Base-by-base conservation (phyloP, 2,888 invertebrate species). In the Drosophila anomelani region DNA sequence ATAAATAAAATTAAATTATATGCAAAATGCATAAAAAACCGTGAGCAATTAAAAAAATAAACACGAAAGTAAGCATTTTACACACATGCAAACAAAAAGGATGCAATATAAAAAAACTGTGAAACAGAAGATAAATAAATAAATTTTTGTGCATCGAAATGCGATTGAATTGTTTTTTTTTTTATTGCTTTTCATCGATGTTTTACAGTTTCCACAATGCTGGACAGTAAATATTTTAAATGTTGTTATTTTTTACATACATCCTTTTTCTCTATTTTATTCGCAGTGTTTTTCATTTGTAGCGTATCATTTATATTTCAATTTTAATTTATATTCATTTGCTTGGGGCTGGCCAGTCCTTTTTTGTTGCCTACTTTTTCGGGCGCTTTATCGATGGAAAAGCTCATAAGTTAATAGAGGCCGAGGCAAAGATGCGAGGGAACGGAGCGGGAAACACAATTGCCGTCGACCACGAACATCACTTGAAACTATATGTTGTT, bases 1-100 rank as follows among this genome's bases (percentile, higher is more conserved):
- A 85, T 88, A 84, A 86, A 84, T 88, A 88, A 88, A 84, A 85
- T 84, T 88, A 86, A 88, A 88, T 88, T 84, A 83, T 80, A 77
- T 75, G 74, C 68, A 49, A 62, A 74, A 75, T 73, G 67, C 55
- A 69, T 73, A 79, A 87, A 81, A 85, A 85, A 75, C 78, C 60
- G 62, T 69, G 59, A 85, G 49, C 79, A 80, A 86, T 84, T 86
- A 75, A 88, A 84, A 84, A 84, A 84, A 84, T 82, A 88, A 88
- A 84, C 88, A 84, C 88, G 81, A 70, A 69, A 70, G 75, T 68
- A 72, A 74, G 79, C 71, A 76, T 76, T 82, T 78, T 76, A 62
- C 75, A 69, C 73, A 32, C 46, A 69, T 41, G 56, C 64, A 56
- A 57, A 49, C 26, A 54, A 59, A 70, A 70, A 70, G 20, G 9